These are phyloP conservation scores for Stegophylla sp. DNA, from an alignment of 2,888 invertebrate genomes.

Conservation along the genomic window DNA sequence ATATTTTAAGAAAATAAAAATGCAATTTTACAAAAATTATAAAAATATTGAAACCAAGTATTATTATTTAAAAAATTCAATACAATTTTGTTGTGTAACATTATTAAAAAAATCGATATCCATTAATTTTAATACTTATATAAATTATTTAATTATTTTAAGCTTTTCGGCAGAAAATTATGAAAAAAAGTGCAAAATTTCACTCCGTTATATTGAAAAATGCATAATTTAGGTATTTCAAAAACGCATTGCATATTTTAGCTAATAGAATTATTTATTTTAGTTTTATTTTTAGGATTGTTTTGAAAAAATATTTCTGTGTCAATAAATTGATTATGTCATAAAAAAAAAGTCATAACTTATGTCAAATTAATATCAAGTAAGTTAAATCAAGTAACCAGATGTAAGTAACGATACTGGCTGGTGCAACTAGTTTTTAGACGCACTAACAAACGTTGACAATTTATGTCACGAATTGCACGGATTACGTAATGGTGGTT, in stretches of 20 bases:
- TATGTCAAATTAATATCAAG: not conserved
- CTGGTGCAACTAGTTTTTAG: conserved; percentile 27
- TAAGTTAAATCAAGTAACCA: not conserved
- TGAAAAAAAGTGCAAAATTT: not conserved
- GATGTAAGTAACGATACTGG: conserved; percentile 2
- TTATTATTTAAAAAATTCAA: no score
- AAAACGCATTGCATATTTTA: not conserved
- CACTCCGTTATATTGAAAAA: not conserved
- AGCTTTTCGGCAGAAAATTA: not conserved
- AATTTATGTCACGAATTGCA: conserved; percentile 40
- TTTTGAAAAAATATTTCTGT: not conserved
- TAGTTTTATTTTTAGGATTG: not conserved
- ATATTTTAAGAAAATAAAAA: no score
- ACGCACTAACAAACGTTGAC: conserved; percentile 35
- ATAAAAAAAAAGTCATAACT: not conserved
- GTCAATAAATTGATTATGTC: not conserved
- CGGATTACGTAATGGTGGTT: conserved; percentile 46
- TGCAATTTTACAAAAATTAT: no score
- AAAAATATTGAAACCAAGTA: no score
- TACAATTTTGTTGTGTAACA: no score
- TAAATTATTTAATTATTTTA: no score
- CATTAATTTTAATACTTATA: no score
- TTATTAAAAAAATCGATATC: no score
- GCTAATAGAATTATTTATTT: not conserved
- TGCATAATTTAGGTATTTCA: no score